Evolutionary conservation across 1,140 invertebrate genomes (phyloP).

Genomic region (Chironomus tepperi): DNA sequence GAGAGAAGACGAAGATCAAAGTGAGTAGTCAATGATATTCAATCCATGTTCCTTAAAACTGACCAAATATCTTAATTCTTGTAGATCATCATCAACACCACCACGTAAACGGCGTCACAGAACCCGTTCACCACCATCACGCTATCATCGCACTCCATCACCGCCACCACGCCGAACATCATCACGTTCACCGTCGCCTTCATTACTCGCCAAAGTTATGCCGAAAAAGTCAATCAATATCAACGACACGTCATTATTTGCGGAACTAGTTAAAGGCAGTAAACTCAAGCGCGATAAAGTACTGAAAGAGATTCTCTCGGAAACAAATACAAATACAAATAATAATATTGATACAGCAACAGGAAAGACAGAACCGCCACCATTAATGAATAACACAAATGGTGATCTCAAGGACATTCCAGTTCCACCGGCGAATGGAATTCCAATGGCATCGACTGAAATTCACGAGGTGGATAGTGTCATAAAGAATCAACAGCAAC

Average conservation of each 20-base stretch:
- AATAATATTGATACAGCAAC: slow-evolving; percentile 20
- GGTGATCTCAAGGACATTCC: slow-evolving; percentile 23
- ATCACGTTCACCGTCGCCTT: slow-evolving; percentile 41
- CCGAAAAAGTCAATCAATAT: slow-evolving; percentile 46
- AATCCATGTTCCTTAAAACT: too few species aligned
- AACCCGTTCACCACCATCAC: slow-evolving; percentile 27
- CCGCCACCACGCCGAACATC: slow-evolving; percentile 24
- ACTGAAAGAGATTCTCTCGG: slow-evolving; percentile 51
- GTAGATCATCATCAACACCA: slow-evolving; percentile 31
- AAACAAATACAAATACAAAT: slow-evolving; percentile 18
- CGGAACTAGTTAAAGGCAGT: slow-evolving; percentile 70
- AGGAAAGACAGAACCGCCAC: slow-evolving; percentile 4
- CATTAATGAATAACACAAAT: background rate
- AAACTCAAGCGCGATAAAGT: slow-evolving; percentile 69
- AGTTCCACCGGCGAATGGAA: slow-evolving; percentile 6
- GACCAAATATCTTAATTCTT: too few species aligned
- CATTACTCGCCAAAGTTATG: slow-evolving; percentile 46
- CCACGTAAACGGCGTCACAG: slow-evolving; percentile 36
- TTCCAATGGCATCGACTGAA: background rate
- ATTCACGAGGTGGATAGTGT: background rate
- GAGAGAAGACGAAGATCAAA: slow-evolving; percentile 25
- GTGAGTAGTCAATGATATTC: too few species aligned
- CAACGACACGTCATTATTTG: slow-evolving; percentile 76
- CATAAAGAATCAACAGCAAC: slow-evolving; percentile 34
- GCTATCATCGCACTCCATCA: slow-evolving; percentile 26